phyloP scores from a whole-genome alignment of 2,797 vertebrate species.

The Microtus californicus region DNA sequence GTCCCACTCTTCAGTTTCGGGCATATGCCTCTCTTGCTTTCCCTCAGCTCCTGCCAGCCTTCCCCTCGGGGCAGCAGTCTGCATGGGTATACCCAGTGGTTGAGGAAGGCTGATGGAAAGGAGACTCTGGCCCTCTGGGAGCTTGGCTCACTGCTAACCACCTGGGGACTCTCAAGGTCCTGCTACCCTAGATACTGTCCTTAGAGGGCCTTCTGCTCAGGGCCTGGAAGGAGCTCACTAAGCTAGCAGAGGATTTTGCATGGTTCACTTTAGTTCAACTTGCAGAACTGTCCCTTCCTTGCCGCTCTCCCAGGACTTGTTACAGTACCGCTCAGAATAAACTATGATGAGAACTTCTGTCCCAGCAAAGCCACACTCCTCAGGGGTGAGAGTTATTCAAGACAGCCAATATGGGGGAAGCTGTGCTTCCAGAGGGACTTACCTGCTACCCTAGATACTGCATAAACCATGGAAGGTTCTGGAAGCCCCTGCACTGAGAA shows the following conservation, averaged over 20 bases:
- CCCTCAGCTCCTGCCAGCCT: neutral
- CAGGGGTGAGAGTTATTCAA: neutral
- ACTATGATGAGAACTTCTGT: neutral
- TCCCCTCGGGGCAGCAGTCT: neutral
- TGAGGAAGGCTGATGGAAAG: neutral
- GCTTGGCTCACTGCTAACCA: neutral
- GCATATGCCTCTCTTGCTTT: accelerated
- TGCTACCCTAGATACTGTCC: no score
- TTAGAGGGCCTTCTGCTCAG: no score
- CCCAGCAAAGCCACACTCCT: neutral
- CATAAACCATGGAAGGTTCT: neutral
- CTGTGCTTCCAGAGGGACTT: neutral
- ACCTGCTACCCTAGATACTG: neutral
- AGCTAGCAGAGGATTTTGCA: neutral
- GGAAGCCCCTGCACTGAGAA: neutral
- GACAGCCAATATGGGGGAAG: neutral
- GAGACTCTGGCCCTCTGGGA: neutral
- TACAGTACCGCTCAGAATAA: neutral
- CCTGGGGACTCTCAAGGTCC: neutral
- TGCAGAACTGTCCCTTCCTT: neutral
- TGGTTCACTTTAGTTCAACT: neutral
- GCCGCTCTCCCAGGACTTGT: neutral
- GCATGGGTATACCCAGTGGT: neutral
- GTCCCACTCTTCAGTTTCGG: neutral
- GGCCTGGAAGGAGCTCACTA: neutral